Evolutionary conservation across 1,140 invertebrate species (phyloP).

Genomic region (Nasonia longicornis): DNA sequence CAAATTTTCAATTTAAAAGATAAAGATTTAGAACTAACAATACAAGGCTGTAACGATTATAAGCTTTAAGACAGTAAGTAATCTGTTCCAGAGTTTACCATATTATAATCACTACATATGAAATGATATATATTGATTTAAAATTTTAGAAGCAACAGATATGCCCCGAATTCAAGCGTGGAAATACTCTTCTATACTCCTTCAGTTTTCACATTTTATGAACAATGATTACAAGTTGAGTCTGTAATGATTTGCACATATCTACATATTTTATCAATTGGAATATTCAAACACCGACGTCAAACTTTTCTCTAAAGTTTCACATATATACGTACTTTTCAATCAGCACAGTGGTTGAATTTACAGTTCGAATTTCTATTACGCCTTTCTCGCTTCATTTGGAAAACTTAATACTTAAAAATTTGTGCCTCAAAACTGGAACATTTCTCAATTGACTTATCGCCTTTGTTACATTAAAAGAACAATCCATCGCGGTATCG

Average conservation of each 20-base stretch:
- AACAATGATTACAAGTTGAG: constrained; percentile 38
- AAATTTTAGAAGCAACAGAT: neutral
- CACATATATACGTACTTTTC: constrained; percentile 29
- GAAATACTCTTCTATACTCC: constrained; percentile 3
- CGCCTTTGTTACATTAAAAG: constrained; percentile 31
- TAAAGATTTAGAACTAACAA: too few species aligned
- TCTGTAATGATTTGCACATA: constrained; percentile 28
- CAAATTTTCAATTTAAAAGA: too few species aligned
- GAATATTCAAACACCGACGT: constrained; percentile 32
- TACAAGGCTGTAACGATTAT: too few species aligned
- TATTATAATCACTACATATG: too few species aligned
- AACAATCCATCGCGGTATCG: neutral
- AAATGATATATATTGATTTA: too few species aligned
- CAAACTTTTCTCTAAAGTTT: constrained; percentile 13
- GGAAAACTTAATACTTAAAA: constrained; percentile 9
- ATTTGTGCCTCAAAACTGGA: constrained; percentile 33
- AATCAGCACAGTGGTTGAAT: constrained; percentile 39
- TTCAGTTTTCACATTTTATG: constrained; percentile 39
- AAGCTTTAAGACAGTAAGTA: too few species aligned
- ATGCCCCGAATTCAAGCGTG: neutral
- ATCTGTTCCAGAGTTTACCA: too few species aligned
- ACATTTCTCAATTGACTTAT: constrained; percentile 46
- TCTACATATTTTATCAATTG: constrained; percentile 29
- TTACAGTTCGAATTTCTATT: constrained; percentile 43
- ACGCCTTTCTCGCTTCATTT: constrained; percentile 7